Conservation (phyloP, 2,113 vertebrate species). For the Ptyas mucosa region DNA sequence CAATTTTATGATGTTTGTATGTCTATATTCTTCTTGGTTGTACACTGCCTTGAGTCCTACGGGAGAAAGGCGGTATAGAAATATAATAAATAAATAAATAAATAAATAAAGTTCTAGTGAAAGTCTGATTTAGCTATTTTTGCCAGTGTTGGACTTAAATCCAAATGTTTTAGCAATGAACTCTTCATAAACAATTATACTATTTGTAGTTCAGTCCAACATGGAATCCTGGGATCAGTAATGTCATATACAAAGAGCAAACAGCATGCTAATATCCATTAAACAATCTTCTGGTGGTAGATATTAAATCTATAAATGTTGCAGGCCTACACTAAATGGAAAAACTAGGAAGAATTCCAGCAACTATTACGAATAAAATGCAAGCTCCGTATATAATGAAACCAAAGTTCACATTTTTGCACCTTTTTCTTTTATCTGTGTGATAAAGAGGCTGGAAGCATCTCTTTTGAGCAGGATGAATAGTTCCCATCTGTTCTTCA, state of each 20-base stretch:
- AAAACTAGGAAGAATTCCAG: neutral
- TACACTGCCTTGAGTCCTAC: too few relatives aligned
- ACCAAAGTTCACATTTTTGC: neutral
- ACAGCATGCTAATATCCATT: neutral
- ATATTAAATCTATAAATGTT: neutral
- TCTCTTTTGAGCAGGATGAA: neutral
- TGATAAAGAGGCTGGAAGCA: neutral
- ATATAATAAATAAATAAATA: too few relatives aligned
- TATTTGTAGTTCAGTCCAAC: neutral
- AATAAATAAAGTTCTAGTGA: too few relatives aligned
- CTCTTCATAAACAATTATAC: neutral
- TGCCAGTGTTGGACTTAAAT: constrained; percentile 25
- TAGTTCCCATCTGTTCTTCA: neutral
- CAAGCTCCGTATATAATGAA: neutral
- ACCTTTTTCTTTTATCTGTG: neutral
- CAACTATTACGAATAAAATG: neutral
- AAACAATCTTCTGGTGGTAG: neutral
- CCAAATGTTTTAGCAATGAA: constrained; percentile 24
- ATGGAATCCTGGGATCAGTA: neutral
- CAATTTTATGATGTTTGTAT: too few relatives aligned
- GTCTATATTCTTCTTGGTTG: too few relatives aligned
- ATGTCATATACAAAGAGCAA: neutral
- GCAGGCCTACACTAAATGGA: neutral
- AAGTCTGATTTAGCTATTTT: neutral
- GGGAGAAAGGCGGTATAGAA: too few relatives aligned